A percentile compares a stretch with the other conserved stretches of the same genome.
These are phyloP conservation scores for Drosophila subsilvestris DNA, from an alignment of 2,888 invertebrate species.

Conservation along the genomic window DNA sequence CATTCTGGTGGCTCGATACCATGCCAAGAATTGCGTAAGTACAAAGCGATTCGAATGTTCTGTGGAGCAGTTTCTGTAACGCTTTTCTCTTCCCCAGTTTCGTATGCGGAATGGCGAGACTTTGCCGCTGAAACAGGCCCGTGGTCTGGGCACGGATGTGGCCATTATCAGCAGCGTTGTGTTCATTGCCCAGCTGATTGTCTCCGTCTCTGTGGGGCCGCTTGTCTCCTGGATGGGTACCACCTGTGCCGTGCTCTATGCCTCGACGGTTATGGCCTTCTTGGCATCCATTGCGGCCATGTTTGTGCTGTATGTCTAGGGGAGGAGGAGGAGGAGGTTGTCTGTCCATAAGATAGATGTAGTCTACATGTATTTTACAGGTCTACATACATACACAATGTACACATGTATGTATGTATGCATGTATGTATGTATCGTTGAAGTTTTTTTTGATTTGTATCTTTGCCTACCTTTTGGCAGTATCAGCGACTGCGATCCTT, in stretches of 20 bases:
- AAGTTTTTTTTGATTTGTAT: constrained; percentile 3
- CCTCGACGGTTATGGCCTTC: constrained; percentile 82
- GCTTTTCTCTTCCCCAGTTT: constrained; percentile 70
- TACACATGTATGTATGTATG: background rate
- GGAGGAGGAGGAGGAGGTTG: background rate
- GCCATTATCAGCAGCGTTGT: constrained; percentile 84
- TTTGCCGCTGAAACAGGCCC: constrained; percentile 82
- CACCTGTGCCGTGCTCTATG: constrained; percentile 83
- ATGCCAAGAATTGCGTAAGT: constrained; percentile 84
- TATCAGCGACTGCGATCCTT: constrained; percentile 26
- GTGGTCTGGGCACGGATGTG: constrained; percentile 84
- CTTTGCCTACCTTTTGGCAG: constrained; percentile 29
- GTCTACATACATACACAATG: background rate
- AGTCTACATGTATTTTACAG: constrained; percentile 18
- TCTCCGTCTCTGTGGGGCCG: constrained; percentile 82
- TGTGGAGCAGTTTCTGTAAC: background rate
- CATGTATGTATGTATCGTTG: background rate
- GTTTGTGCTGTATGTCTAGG: constrained; percentile 83
- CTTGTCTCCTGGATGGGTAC: constrained; percentile 81
- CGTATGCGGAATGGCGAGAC: constrained; percentile 81
- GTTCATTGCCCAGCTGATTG: constrained; percentile 83
- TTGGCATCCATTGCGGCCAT: constrained; percentile 83
- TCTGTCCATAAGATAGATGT: no score
- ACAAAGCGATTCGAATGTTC: background rate
- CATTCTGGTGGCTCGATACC: constrained; percentile 83